Percentiles rank a stretch among this genome's conserved stretches.
phyloP scores from a whole-genome alignment of 2,113 vertebrate genomes.

The Acrocephalus kingi region DNA sequence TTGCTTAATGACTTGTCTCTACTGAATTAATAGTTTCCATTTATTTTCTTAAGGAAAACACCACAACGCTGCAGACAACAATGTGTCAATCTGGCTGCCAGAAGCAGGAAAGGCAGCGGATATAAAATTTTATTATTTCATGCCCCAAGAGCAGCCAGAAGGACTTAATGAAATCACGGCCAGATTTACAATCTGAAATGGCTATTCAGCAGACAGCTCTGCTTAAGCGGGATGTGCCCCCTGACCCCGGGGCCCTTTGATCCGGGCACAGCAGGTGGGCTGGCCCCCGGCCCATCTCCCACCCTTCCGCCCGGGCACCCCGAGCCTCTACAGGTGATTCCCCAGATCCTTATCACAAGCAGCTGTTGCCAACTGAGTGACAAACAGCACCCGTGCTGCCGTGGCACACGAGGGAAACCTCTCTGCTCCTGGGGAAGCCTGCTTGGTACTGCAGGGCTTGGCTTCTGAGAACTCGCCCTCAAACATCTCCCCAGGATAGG shows the following conservation, averaged over 20 bases:
- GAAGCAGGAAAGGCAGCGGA: conserved; percentile 78
- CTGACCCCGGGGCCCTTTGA: conserved; percentile 80
- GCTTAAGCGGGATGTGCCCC: conserved; percentile 74
- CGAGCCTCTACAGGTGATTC: conserved; percentile 75
- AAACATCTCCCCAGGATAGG: not conserved
- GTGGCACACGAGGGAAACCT: rapidly evolving
- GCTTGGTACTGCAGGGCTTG: not conserved
- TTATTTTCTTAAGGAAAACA: conserved; percentile 49
- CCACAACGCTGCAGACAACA: conserved; percentile 48
- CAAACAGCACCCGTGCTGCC: not conserved
- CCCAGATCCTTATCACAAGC: conserved; percentile 64
- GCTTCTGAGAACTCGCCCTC: not conserved
- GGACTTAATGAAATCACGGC: conserved; percentile 82
- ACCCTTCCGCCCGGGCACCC: conserved; percentile 68
- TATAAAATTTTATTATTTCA: conserved; percentile 84
- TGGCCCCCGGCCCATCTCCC: conserved; percentile 72
- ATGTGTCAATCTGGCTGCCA: conserved; percentile 74
- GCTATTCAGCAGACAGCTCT: conserved; percentile 81
- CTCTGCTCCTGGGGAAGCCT: not conserved
- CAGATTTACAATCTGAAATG: conserved; percentile 86
- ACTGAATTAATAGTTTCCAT: conserved; percentile 42
- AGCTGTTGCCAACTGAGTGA: conserved; percentile 69
- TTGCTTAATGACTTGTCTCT: conserved; percentile 20
- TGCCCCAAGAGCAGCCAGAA: conserved; percentile 79
- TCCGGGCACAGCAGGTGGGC: conserved; percentile 79